Conservation (phyloP, 2,888 invertebrate species). For the Rhagium mordax region DNA sequence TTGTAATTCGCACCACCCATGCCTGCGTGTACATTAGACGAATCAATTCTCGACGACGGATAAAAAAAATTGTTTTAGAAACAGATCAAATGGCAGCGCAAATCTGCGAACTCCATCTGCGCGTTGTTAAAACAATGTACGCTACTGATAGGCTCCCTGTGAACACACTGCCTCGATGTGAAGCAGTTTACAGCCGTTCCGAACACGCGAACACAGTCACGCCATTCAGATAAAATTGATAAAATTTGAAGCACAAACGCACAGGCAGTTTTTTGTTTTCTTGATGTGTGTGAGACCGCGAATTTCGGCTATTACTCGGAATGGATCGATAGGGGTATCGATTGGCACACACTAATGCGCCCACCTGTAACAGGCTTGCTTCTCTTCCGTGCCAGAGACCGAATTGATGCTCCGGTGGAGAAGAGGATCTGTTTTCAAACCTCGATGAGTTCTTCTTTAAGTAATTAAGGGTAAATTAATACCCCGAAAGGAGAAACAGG, state of each 20-base stretch:
- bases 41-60: too few species aligned
- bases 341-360: too few species aligned
- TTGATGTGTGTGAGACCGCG: not conserved
- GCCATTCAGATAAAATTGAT: slow-evolving; percentile 56
- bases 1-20: too few species aligned
- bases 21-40: too few species aligned
- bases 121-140: not conserved
- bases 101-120: not conserved
- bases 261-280: slow-evolving; percentile 5
- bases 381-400: not conserved
- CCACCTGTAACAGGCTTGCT: not conserved
- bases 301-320: not conserved
- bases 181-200: slow-evolving; percentile 59
- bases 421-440: too few species aligned
- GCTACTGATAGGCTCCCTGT: slow-evolving; percentile 48
- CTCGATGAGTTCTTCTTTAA: too few species aligned
- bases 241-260: slow-evolving; percentile 40
- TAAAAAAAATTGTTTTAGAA: too few species aligned
- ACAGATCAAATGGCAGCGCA: not conserved
- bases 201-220: slow-evolving; percentile 59
- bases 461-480: too few species aligned
- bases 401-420: not conserved
- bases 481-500: too few species aligned
- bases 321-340: not conserved
- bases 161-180: slow-evolving; percentile 50